Evolutionary conservation across 2,888 invertebrate species (phyloP).

Genomic region (Mermis nigrescens): DNA sequence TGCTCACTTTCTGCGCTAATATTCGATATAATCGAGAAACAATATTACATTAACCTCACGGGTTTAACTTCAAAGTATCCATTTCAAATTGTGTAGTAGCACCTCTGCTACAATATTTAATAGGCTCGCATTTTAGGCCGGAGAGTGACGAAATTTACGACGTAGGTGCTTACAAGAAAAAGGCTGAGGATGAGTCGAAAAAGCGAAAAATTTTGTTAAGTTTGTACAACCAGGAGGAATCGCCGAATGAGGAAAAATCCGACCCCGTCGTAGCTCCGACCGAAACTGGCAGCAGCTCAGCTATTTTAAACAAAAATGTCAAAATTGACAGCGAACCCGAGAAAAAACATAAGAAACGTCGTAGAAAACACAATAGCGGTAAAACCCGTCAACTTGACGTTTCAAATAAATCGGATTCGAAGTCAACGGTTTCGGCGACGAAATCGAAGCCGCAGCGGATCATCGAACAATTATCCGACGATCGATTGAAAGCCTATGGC

Average conservation of each 20-base stretch:
- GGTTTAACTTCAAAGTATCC: too few species aligned
- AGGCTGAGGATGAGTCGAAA: slow-evolving; percentile 49
- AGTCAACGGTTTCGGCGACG: slow-evolving; percentile 23
- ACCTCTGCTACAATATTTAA: too few species aligned
- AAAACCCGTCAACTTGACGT: background rate
- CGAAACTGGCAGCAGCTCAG: background rate
- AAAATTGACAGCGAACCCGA: slow-evolving; percentile 7
- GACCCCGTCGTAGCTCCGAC: background rate
- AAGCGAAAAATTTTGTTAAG: slow-evolving; percentile 62
- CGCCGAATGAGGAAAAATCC: background rate
- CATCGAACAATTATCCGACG: slow-evolving; percentile 44
- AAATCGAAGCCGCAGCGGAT: slow-evolving; percentile 20
- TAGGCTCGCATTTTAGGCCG: slow-evolving; percentile 40
- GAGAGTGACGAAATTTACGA: slow-evolving; percentile 61
- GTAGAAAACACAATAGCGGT: background rate
- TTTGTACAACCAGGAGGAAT: slow-evolving; percentile 42
- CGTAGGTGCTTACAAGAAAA: slow-evolving; percentile 51
- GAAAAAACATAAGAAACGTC: slow-evolving; percentile 8
- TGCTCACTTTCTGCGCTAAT: too few species aligned
- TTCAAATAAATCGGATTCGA: slow-evolving; percentile 1
- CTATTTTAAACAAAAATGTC: background rate
- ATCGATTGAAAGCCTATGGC: slow-evolving; percentile 69
- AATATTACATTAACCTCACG: too few species aligned
- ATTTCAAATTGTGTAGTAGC: too few species aligned
- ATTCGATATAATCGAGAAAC: too few species aligned